These are phyloP conservation scores for Alentia gelatinosa DNA, from an alignment of 2,888 invertebrate genomes.

Conservation along the genomic window DNA sequence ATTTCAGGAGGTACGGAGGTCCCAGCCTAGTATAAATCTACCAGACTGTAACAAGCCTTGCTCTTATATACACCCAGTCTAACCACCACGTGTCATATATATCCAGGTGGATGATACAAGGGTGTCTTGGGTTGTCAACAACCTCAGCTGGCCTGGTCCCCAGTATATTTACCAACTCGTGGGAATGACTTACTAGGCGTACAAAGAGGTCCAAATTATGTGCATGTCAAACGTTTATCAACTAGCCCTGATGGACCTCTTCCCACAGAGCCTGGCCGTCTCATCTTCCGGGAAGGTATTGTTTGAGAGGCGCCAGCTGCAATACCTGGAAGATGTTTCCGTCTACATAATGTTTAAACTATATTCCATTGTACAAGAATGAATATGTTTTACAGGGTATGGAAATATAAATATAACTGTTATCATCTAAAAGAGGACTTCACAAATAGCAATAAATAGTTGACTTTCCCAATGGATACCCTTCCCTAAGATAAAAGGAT, in stretches of 20 bases:
- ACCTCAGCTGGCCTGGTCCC: not conserved
- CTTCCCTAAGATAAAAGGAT: not conserved
- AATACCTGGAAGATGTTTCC: not conserved
- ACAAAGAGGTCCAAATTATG: not conserved
- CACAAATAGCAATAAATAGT: constrained; percentile 37
- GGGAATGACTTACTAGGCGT: not conserved
- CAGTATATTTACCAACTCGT: constrained; percentile 3
- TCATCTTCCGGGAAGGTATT: not conserved
- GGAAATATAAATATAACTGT: constrained; percentile 30
- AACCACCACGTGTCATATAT: not conserved
- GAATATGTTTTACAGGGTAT: not conserved
- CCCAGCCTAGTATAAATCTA: not conserved
- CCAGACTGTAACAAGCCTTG: not conserved
- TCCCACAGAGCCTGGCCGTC: not conserved
- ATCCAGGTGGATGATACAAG: not conserved
- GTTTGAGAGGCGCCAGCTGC: not conserved
- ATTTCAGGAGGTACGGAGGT: not conserved
- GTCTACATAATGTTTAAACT: constrained; percentile 26
- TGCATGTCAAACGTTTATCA: not conserved
- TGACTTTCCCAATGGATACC: not conserved
- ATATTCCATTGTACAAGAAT: not conserved
- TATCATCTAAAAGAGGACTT: constrained; percentile 33
- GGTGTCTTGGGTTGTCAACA: not conserved
- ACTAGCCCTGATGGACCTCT: not conserved
- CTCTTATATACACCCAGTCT: not conserved